A percentile compares a stretch with the other conserved stretches of the same genome.
phyloP scores from a whole-genome alignment of 2,888 invertebrate genomes.

The Hyposoter dolosus region DNA sequence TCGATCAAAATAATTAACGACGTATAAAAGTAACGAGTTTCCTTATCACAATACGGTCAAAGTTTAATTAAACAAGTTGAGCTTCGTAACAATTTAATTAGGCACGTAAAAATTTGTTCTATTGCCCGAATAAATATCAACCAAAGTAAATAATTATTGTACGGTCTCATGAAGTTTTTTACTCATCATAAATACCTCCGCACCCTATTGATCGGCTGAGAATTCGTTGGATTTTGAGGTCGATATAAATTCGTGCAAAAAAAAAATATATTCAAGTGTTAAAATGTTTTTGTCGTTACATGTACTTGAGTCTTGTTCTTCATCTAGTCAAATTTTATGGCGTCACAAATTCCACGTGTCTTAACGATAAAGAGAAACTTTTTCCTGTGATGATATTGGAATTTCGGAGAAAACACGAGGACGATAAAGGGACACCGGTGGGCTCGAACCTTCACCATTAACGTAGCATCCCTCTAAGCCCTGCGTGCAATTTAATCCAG shows the following conservation, averaged over 20 bases:
- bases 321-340: background rate
- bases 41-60: too few relatives aligned
- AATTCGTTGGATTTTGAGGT: background rate
- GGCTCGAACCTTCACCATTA: conserved; percentile 60
- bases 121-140: background rate
- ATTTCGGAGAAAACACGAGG: conserved; percentile 32
- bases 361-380: conserved; percentile 9
- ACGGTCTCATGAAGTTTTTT: background rate
- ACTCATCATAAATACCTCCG: too few relatives aligned
- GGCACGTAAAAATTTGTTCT: too few relatives aligned
- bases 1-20: background rate
- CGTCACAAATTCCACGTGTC: conserved; percentile 2
- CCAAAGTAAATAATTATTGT: background rate
- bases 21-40: too few relatives aligned
- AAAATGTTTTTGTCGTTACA: background rate
- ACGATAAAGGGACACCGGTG: conserved; percentile 29
- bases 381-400: conserved; percentile 44
- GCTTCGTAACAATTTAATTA: too few relatives aligned
- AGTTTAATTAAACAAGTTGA: too few relatives aligned
- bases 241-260: background rate
- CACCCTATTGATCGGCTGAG: background rate
- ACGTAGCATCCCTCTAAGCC: conserved; percentile 57
- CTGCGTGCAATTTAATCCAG: conserved; percentile 59
- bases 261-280: background rate
- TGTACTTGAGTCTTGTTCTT: background rate